A percentile compares a stretch with the other conserved stretches of the same genome.
These are phyloP conservation scores for Drosophila equinoxialis DNA, from an alignment of 1,140 invertebrate species.

Conservation along the genomic window DNA sequence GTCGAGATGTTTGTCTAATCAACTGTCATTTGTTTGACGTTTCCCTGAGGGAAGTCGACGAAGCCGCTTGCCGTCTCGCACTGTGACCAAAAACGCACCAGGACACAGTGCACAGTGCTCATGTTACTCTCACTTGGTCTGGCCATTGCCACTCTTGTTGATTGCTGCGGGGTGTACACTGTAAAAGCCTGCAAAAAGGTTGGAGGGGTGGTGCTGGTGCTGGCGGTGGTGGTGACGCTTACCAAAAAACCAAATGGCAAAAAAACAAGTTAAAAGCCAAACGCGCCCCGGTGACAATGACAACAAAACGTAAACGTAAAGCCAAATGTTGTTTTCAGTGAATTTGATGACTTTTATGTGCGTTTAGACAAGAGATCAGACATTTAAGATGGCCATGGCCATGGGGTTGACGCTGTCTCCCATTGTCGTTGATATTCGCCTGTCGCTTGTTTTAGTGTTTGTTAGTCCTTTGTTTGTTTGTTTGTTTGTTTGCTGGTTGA, in stretches of 20 bases:
- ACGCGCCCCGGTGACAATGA: conserved; percentile 68
- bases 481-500: conserved; percentile 18
- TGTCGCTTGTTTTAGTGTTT: conserved; percentile 32
- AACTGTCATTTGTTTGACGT: conserved; percentile 83
- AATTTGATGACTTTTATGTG: conserved; percentile 82
- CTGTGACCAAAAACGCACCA: conserved; percentile 55
- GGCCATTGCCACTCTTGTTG: conserved; percentile 71
- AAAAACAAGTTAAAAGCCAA: conserved; percentile 75
- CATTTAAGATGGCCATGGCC: conserved; percentile 72
- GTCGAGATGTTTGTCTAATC: conserved; percentile 83
- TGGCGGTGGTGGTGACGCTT: conserved; percentile 16
- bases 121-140: conserved; percentile 10
- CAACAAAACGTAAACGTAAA: conserved; percentile 75
- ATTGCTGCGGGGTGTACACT: conserved; percentile 61
- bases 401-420: conserved; percentile 57
- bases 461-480: conserved; percentile 24
- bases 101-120: conserved; percentile 54
- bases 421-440: conserved; percentile 37
- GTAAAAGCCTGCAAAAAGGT: conserved; percentile 1
- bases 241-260: conserved; percentile 4
- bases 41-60: conserved; percentile 75
- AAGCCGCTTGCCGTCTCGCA: conserved; percentile 35
- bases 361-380: conserved; percentile 78
- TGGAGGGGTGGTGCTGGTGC: conserved; percentile 9
- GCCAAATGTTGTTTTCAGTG: conserved; percentile 82